Conservation (phyloP, 2,797 vertebrate species). For the Oreochromis grahami region DNA sequence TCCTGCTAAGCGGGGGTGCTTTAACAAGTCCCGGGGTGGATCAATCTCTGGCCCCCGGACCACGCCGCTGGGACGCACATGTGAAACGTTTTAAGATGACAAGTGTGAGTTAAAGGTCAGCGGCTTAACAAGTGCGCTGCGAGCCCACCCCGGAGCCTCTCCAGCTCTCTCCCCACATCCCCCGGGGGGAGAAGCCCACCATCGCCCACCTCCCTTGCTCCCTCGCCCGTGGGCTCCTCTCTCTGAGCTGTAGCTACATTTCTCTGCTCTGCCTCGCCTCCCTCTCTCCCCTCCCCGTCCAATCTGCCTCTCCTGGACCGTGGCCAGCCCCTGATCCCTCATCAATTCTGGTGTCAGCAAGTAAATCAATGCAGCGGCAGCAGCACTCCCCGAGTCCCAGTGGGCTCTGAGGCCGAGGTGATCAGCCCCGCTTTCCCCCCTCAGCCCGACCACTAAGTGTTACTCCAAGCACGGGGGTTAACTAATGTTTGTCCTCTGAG, state of each 20-base stretch:
- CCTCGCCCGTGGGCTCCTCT: conserved; percentile 1
- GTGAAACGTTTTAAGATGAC: conserved; percentile 60
- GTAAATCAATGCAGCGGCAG: conserved; percentile 75
- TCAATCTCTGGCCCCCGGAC: conserved; percentile 22
- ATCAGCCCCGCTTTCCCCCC: conserved; percentile 24
- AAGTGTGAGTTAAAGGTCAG: conserved; percentile 71
- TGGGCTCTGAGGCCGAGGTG: conserved; percentile 41
- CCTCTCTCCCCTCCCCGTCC: conserved; percentile 14
- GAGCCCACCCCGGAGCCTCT: background rate
- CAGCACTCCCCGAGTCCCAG: conserved; percentile 52
- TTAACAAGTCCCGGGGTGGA: conserved; percentile 15
- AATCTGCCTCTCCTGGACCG: conserved; percentile 66
- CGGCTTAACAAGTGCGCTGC: conserved; percentile 62
- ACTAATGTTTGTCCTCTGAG: conserved; percentile 70
- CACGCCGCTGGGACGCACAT: conserved; percentile 35
- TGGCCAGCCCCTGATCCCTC: conserved; percentile 68
- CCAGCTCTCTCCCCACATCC: background rate
- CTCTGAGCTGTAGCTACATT: conserved; percentile 41
- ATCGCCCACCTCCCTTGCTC: conserved; percentile 1
- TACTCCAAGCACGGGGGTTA: conserved; percentile 67
- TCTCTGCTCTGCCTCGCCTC: conserved; percentile 11
- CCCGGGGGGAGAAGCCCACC: conserved; percentile 29
- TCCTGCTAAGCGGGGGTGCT: background rate
- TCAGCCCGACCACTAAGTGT: conserved; percentile 29
- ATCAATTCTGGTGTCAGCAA: conserved; percentile 80